These are phyloP conservation scores for Cebuella pygmaea DNA, from an alignment of 2,797 vertebrate genomes.

Conservation along the genomic window DNA sequence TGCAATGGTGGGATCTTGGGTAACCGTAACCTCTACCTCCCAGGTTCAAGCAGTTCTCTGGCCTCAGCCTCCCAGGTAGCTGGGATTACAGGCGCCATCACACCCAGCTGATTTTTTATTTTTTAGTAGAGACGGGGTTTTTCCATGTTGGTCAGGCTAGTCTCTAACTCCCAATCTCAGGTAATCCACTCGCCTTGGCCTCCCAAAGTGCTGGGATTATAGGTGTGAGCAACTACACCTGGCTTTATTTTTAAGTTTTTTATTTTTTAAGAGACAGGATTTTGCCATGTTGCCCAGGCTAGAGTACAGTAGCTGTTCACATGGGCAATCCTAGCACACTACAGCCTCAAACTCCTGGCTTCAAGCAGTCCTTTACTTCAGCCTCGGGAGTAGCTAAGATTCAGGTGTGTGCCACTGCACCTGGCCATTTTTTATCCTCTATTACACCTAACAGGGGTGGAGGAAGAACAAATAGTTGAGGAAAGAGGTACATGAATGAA, in stretches of 20 bases:
- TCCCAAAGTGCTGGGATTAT: too few species aligned
- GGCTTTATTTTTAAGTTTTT: neutral
- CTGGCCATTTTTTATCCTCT: neutral
- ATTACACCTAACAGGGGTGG: neutral
- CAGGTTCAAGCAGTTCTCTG: too few species aligned
- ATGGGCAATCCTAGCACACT: neutral
- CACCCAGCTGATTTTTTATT: too few species aligned
- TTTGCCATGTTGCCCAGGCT: neutral
- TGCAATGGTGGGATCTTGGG: too few species aligned
- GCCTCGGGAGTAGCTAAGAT: neutral
- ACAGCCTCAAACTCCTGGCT: neutral
- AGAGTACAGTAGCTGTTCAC: neutral
- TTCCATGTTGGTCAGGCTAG: too few species aligned
- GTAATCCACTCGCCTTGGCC: too few species aligned
- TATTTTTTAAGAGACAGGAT: neutral
- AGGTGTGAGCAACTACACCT: too few species aligned
- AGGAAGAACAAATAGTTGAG: neutral
- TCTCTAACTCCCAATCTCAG: too few species aligned
- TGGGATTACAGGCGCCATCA: too few species aligned
- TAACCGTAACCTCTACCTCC: too few species aligned
- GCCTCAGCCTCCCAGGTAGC: too few species aligned
- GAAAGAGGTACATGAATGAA: neutral
- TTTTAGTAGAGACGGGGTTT: too few species aligned
- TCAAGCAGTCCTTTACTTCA: neutral
- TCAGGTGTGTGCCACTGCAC: neutral